Evolutionary conservation across 2,113 vertebrate genomes (phyloP).

Genomic region (Excalfactoria chinensis): DNA sequence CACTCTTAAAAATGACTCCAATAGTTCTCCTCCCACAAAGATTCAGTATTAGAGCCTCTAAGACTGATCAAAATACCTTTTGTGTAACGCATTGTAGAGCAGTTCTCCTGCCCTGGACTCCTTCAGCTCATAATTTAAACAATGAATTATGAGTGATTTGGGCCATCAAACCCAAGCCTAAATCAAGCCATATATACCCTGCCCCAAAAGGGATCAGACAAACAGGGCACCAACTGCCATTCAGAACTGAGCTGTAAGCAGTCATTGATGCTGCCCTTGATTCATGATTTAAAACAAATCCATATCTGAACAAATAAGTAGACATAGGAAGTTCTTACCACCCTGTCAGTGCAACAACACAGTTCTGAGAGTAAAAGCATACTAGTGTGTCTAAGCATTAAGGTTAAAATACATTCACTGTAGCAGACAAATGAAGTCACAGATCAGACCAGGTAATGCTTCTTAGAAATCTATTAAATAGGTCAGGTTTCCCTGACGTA

Average conservation of each 20-base stretch:
- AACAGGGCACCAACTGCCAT: background rate
- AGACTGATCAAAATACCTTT: background rate
- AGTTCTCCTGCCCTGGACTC: background rate
- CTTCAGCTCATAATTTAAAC: background rate
- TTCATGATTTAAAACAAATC: background rate
- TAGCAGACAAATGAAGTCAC: background rate
- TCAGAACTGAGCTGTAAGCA: background rate
- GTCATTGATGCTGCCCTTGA: background rate
- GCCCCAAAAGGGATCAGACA: background rate
- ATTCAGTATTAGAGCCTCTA: background rate
- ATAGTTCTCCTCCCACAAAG: background rate
- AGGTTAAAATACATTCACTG: background rate
- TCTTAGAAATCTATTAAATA: background rate
- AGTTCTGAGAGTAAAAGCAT: background rate
- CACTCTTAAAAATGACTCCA: background rate
- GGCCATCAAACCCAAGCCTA: background rate
- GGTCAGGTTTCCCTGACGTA: background rate
- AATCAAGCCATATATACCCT: accelerated
- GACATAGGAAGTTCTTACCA: background rate
- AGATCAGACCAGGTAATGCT: background rate
- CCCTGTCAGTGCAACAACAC: background rate
- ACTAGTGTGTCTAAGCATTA: background rate
- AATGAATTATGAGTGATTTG: background rate
- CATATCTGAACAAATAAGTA: background rate
- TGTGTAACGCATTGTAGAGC: background rate